Percentiles rank a stretch among this genome's conserved stretches.
Conservation (phyloP, 1,140 invertebrate species). For the Sycobia sp. region DNA sequence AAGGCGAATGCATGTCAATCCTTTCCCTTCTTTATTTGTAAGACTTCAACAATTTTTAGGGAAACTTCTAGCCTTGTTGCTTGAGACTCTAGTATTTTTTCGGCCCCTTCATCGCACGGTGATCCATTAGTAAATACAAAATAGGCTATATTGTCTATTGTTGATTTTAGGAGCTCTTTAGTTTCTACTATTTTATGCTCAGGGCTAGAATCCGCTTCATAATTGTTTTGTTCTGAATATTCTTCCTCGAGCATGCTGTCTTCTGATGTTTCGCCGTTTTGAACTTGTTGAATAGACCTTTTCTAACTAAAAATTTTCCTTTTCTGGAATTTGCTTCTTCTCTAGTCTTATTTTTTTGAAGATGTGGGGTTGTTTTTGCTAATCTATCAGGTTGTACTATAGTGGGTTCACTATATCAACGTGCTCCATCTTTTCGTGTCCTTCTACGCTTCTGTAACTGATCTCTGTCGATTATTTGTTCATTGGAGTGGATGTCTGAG, state of each 20-base stretch:
- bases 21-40: too few species aligned
- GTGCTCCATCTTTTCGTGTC: not conserved
- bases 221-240: not conserved
- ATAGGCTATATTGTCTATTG: too few species aligned
- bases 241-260: not conserved
- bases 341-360: constrained; percentile 9
- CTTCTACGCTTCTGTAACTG: not conserved
- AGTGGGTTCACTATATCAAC: not conserved
- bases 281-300: too few species aligned
- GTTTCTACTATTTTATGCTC: not conserved
- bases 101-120: too few species aligned
- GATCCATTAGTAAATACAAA: too few species aligned
- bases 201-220: too few species aligned
- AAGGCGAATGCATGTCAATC: too few species aligned
- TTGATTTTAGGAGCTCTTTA: constrained; percentile 9
- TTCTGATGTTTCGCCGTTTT: too few species aligned
- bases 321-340: too few species aligned
- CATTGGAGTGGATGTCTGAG: not conserved
- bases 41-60: too few species aligned
- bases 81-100: constrained; percentile 15
- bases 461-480: not conserved
- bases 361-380: not conserved
- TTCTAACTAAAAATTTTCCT: too few species aligned
- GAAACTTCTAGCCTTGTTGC: constrained; percentile 12
- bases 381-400: not conserved